Base-by-base conservation (phyloP, 2,888 invertebrate genomes). In the Drosophila pseudotalamancana region DNA sequence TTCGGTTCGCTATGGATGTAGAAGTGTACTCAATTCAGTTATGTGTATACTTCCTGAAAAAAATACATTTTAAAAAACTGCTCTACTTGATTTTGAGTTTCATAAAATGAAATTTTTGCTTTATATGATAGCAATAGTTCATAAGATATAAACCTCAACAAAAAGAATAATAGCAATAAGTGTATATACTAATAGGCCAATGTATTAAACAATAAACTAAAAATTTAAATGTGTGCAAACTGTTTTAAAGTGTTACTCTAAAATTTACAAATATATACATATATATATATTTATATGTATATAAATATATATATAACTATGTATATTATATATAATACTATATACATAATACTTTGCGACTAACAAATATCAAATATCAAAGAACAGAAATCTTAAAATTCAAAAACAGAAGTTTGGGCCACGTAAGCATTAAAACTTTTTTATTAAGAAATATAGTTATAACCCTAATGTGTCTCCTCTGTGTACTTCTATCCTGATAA, bases 151-250 rank as follows among this genome's bases (percentile, higher is more conserved):
- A 69, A 60, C 67, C 67, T 48, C 61, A 59, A 46, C 59, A 50
- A 43, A 59, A 39, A 2, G 54, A 53, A 37, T 62, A 53, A 50
- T 68, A 64, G 35, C 46, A 42, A 55, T 75, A 81, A 69, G 70
- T 80, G 85, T 81, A 80, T 54, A 79, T 81, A 84, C 63, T 68
- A 61, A 69, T 81, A 84, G 82, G 59, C 59, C 75, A 84, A 80
- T 80, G 78, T 71, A 71, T 62, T 74, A 80, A 81, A 81, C 43
- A 83, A 79, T 83, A 77, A 84, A 77, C 32, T 51, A 23, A 66
- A 73, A 77, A 62, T 31, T 48, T 72, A 56, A 72, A 61, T 66
- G 50, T 61, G 53, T 46, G 55, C 49, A 40, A 60, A 42, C 40
- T 21, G 18, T 50, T 46, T 14, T 12, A 27, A 37, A n/a, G 69